Conservation (phyloP, 2,113 vertebrate genomes). For the Gasterosteus nipponicus region DNA sequence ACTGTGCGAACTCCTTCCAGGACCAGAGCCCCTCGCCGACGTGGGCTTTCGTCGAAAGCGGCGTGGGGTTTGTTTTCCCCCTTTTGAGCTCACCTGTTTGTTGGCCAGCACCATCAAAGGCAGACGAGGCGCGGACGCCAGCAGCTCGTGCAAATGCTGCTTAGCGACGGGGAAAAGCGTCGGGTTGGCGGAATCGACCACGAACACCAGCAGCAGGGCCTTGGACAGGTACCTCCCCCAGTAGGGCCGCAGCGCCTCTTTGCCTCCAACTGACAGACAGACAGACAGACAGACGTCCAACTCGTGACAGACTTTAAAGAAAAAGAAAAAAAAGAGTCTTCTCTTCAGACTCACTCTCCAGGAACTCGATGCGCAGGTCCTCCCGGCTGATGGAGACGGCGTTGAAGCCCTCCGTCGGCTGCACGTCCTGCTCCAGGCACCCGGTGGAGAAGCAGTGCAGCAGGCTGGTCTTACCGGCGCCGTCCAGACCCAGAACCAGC, state of each 20-base stretch:
- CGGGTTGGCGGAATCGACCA: slow-evolving; percentile 89
- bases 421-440: slow-evolving; percentile 78
- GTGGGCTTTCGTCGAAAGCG: background rate
- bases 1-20: background rate
- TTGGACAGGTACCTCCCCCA: slow-evolving; percentile 88
- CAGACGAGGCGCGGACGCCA: slow-evolving; percentile 80
- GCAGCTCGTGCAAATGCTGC: slow-evolving; percentile 86
- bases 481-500: slow-evolving; percentile 91
- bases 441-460: slow-evolving; percentile 86
- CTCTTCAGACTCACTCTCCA: slow-evolving; percentile 87
- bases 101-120: slow-evolving; percentile 93
- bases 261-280: slow-evolving; percentile 86
- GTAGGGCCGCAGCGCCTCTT: slow-evolving; percentile 85
- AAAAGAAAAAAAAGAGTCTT: background rate
- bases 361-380: slow-evolving; percentile 87
- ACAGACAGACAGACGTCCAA: background rate
- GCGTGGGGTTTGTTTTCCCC: background rate
- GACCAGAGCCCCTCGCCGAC: background rate
- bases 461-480: slow-evolving; percentile 93
- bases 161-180: slow-evolving; percentile 86
- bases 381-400: slow-evolving; percentile 86
- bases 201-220: slow-evolving; percentile 88
- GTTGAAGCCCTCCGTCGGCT: slow-evolving; percentile 89
- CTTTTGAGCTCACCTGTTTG: slow-evolving; percentile 89
- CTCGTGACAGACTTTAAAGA: too few relatives aligned